Percentiles rank a stretch among this genome's conserved stretches.
These are phyloP conservation scores for Eilema caniola DNA, from an alignment of 2,888 invertebrate species.

Conservation along the genomic window DNA sequence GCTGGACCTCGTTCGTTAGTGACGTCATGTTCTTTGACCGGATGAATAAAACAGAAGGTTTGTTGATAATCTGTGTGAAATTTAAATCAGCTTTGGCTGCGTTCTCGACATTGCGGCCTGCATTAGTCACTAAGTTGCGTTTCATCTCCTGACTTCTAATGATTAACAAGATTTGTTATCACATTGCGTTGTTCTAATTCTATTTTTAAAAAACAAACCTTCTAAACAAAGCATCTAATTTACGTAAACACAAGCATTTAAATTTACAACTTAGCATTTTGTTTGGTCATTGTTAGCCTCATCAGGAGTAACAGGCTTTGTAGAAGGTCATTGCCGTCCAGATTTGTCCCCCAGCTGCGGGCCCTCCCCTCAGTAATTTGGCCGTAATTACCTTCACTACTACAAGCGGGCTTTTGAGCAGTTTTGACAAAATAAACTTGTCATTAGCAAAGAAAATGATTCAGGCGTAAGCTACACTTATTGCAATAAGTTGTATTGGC, in stretches of 20 bases:
- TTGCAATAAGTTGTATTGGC: too few species aligned
- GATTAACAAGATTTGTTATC: not conserved
- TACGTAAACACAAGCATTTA: constrained; percentile 4
- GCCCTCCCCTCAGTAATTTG: constrained; percentile 42
- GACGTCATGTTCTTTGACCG: constrained; percentile 66
- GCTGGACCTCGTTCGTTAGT: constrained; percentile 47
- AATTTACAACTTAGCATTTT: constrained; percentile 33
- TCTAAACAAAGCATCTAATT: not conserved
- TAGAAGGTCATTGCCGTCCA: constrained; percentile 47
- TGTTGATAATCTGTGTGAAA: constrained; percentile 62
- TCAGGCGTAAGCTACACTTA: not conserved
- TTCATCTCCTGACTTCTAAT: not conserved
- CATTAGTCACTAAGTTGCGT: constrained; percentile 38
- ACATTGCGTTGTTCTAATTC: not conserved
- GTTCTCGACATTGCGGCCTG: constrained; percentile 41
- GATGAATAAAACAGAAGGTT: constrained; percentile 69
- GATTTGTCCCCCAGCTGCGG: constrained; percentile 38
- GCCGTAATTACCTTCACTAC: constrained; percentile 56
- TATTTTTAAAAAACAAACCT: not conserved
- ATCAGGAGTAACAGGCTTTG: constrained; percentile 24
- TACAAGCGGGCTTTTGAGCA: constrained; percentile 45
- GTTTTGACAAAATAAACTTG: constrained; percentile 34
- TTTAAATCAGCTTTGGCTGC: constrained; percentile 61
- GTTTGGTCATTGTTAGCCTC: constrained; percentile 11
- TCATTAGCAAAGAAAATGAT: constrained; percentile 30